Conservation (phyloP, 2,888 invertebrate genomes). For the Caenorhabditis doughertyi region DNA sequence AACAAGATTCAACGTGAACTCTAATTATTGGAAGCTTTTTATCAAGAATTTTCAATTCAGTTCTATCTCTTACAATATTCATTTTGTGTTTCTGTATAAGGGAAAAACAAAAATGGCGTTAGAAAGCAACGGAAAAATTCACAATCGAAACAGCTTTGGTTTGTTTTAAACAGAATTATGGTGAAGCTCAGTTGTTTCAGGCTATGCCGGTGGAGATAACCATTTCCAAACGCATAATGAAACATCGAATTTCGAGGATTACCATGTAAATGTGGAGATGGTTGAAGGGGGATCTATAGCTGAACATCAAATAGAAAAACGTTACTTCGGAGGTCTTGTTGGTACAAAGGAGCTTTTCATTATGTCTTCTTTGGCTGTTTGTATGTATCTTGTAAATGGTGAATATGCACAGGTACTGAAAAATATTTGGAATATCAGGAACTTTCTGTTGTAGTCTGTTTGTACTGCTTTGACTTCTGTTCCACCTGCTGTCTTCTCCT, state of each 20-base stretch:
- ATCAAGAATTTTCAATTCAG: background rate
- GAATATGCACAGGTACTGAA: slow-evolving; percentile 42
- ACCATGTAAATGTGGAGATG: slow-evolving; percentile 21
- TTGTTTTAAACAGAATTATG: background rate
- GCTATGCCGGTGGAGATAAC: slow-evolving; percentile 46
- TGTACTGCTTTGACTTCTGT: slow-evolving; percentile 63
- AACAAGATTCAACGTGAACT: background rate
- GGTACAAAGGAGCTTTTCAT: slow-evolving; percentile 45
- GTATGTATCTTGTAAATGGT: slow-evolving; percentile 59
- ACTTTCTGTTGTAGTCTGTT: background rate
- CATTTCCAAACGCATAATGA: background rate
- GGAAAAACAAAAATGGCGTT: slow-evolving; percentile 17
- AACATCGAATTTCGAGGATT: background rate
- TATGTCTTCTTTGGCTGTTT: background rate
- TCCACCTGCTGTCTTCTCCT: slow-evolving; percentile 61
- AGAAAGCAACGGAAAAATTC: slow-evolving; percentile 30
- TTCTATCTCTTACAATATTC: background rate
- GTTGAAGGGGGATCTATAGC: background rate
- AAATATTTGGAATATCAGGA: background rate
- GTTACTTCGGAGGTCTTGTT: slow-evolving; percentile 34
- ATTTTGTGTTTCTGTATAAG: slow-evolving; percentile 2
- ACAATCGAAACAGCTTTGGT: slow-evolving; percentile 25
- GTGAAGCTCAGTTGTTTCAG: slow-evolving; percentile 23
- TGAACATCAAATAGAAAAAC: background rate
- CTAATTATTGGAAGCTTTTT: background rate